Evolutionary conservation across 1,140 invertebrate genomes (phyloP).

Genomic region (Drosophila eugracilis): DNA sequence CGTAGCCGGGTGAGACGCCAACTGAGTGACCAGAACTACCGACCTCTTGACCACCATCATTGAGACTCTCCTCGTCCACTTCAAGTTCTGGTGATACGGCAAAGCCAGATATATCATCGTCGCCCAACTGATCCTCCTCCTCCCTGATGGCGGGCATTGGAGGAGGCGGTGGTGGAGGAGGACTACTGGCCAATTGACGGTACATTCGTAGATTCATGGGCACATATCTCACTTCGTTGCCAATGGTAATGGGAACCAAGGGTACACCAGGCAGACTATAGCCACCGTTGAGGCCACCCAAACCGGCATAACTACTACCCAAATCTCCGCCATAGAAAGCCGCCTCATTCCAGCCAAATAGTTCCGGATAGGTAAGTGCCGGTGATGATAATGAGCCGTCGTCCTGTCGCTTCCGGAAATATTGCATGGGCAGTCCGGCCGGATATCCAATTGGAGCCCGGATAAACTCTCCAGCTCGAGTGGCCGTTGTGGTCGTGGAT

Average conservation of each 20-base stretch:
- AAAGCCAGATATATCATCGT: slow-evolving; percentile 16
- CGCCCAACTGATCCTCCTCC: slow-evolving; percentile 28
- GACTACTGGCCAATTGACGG: slow-evolving; percentile 30
- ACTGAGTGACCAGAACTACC: not conserved
- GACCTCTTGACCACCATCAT: not conserved
- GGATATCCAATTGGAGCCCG: slow-evolving; percentile 14
- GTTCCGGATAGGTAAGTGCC: slow-evolving; percentile 13
- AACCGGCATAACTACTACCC: not conserved
- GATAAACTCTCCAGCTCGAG: not conserved
- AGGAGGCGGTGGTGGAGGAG: not conserved
- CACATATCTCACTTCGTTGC: slow-evolving; percentile 64
- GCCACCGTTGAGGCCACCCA: not conserved
- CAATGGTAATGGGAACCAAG: slow-evolving; percentile 59
- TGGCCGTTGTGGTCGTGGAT: not conserved
- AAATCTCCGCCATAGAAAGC: slow-evolving; percentile 21
- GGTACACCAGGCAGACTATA: slow-evolving; percentile 21
- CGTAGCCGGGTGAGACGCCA: slow-evolving; percentile 1
- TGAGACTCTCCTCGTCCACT: not conserved
- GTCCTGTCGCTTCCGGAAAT: slow-evolving; percentile 44
- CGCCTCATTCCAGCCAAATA: slow-evolving; percentile 25
- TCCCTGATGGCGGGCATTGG: slow-evolving; percentile 25
- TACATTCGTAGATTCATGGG: slow-evolving; percentile 63
- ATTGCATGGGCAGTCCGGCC: slow-evolving; percentile 4
- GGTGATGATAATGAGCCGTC: not conserved
- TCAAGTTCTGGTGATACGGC: not conserved